These are phyloP conservation scores for Recurvirostra avosetta DNA, from an alignment of 2,113 vertebrate species.

Conservation along the genomic window DNA sequence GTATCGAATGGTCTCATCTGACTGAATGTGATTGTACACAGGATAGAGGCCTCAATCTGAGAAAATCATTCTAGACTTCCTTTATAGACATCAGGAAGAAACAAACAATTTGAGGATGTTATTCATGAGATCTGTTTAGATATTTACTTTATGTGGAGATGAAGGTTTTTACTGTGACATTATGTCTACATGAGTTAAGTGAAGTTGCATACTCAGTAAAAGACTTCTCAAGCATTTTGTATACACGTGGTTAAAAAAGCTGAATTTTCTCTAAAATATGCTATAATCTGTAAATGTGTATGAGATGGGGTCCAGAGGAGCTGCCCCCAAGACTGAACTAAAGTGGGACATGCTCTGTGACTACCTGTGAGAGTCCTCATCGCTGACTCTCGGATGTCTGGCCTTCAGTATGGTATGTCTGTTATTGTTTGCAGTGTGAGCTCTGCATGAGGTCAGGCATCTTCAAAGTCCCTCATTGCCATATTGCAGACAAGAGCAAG, in stretches of 20 bases:
- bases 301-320: background rate
- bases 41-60: background rate
- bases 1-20: background rate
- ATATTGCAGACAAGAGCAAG: background rate
- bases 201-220: background rate
- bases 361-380: background rate
- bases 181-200: background rate
- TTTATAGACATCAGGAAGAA: background rate
- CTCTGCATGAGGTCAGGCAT: background rate
- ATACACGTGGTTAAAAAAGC: background rate
- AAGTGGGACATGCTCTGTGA: background rate
- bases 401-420: rapidly evolving
- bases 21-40: background rate
- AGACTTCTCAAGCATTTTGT: background rate
- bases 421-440: background rate
- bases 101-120: background rate
- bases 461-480: background rate
- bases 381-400: background rate
- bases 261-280: background rate
- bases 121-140: background rate
- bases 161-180: background rate
- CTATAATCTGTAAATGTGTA: background rate
- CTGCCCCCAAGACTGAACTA: background rate
- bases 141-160: background rate
- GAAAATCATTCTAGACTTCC: background rate